Percentiles rank a stretch among this genome's conserved stretches.
phyloP scores from a whole-genome alignment of 2,888 invertebrate species.

The Leuctra nigra region DNA sequence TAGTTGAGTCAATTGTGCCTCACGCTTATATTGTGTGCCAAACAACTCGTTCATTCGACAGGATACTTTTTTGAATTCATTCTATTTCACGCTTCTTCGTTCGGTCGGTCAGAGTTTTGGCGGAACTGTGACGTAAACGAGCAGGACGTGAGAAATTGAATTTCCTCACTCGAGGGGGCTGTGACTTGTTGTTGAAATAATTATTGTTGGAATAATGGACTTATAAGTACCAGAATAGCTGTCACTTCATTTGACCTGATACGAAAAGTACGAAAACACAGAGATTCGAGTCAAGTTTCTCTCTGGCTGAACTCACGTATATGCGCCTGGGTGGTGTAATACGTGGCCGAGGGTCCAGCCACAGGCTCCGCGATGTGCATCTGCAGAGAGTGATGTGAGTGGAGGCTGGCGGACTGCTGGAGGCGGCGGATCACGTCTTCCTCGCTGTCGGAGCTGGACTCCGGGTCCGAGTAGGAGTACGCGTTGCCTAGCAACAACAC shows the following conservation, averaged over 20 bases:
- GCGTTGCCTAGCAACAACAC: constrained; percentile 45
- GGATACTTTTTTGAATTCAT: no score
- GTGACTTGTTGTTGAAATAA: no score
- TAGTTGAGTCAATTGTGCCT: no score
- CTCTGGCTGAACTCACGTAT: constrained; percentile 19
- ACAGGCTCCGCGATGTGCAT: constrained; percentile 16
- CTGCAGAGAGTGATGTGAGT: constrained; percentile 39
- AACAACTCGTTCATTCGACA: no score
- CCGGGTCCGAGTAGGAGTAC: constrained; percentile 56
- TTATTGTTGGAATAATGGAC: no score
- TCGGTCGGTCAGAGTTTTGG: no score
- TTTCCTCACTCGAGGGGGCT: no score
- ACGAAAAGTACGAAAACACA: background rate
- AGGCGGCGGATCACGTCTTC: constrained; percentile 58
- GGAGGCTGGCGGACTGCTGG: constrained; percentile 38
- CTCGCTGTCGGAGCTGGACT: constrained; percentile 70
- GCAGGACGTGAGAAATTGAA: no score
- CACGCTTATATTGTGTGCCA: no score
- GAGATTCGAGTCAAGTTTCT: background rate
- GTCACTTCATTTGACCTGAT: background rate
- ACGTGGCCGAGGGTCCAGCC: constrained; percentile 21
- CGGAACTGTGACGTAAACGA: no score
- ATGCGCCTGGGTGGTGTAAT: constrained; percentile 17
- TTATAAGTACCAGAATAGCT: background rate
- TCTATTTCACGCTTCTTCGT: no score